These are phyloP conservation scores for Hirtodrosophila histrioides DNA, from an alignment of 2,888 invertebrate species.

Conservation along the genomic window DNA sequence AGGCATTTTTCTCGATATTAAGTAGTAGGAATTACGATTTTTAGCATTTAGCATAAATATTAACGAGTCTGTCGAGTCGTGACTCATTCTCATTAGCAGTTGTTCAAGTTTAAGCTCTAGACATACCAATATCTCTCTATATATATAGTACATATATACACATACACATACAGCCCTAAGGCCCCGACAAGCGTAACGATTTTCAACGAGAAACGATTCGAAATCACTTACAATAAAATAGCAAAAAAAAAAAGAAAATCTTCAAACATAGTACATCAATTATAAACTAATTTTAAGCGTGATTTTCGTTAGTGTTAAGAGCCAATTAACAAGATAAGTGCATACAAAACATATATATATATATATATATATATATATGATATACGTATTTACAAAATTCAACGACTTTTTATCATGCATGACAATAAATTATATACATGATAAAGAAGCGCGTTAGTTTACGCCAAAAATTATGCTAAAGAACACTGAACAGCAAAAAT, in stretches of 20 bases:
- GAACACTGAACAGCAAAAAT: constrained; percentile 25
- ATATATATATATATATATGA: constrained; percentile 53
- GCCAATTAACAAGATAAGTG: constrained; percentile 39
- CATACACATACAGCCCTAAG: constrained; percentile 42
- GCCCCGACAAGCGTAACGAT: constrained; percentile 63
- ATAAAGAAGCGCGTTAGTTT: constrained; percentile 55
- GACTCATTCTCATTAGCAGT: constrained; percentile 78
- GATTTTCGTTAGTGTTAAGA: constrained; percentile 70
- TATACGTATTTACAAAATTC: constrained; percentile 59
- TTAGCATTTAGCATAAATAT: constrained; percentile 78
- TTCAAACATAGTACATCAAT: constrained; percentile 30
- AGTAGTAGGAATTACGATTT: constrained; percentile 79
- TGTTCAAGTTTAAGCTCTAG: constrained; percentile 79
- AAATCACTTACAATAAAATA: constrained; percentile 42
- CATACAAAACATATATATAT: constrained; percentile 45
- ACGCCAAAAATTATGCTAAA: constrained; percentile 79
- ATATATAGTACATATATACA: constrained; percentile 35
- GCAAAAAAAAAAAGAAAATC: constrained; percentile 2
- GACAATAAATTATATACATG: constrained; percentile 79
- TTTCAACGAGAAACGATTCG: constrained; percentile 41
- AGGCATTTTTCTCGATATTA: constrained; percentile 70
- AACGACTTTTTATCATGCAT: constrained; percentile 74
- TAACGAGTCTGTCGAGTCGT: constrained; percentile 76
- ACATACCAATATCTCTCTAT: constrained; percentile 61
- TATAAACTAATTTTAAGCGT: constrained; percentile 64